Evolutionary conservation across 1,140 invertebrate genomes (phyloP), one percentile per base, ranked within the genome.

Genomic region (Dryas iulia): DNA sequence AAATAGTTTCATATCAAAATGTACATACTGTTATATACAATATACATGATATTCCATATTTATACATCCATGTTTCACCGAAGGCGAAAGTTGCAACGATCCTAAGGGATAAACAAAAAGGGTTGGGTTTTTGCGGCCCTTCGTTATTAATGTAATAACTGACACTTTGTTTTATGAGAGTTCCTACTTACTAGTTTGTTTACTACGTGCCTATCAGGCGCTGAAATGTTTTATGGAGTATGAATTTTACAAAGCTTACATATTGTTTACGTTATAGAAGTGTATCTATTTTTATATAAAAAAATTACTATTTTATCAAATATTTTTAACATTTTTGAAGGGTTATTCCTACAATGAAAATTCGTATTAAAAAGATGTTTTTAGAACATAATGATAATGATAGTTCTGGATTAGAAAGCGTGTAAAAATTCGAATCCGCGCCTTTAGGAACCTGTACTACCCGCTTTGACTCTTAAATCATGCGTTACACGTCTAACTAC

Each of bases 121-220:
- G 81, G 79, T 76, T 73, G 77, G 77, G 81, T 82, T 84, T 84
- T 85, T 84, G 76, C 73, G 62, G 69, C 80, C 85, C 78, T 78
- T 74, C 81, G 80, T 88, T 87, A 87, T 90, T 87, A 89, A 90
- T 87, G 82, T 90, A 84, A 87, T 89, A 89, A 87, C 85, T 81
- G 85, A 86, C 87, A 90, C 84, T 90, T 87, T 87, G 81, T 88
- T 88, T 87, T 85, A 89, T 86, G 82, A 56, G 47, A 64, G 52
- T 68, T 61, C 71, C 72, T 76, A 84, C 83, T 86, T 74, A 58
- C 77, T 84, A 82, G 74, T 79, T 78, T 74, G 74, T 79, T 78
- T 57, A 66, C 39, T 23, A 14, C 21, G 23, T 7, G 59, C 66
- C 18, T 61, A 69, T 58, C 33, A 31, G 60, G 25, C 11, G n/a